Evolutionary conservation across 2,888 invertebrate species (phyloP), one percentile per base, ranked within the genome.

Genomic region (Drosophila ochracea): DNA sequence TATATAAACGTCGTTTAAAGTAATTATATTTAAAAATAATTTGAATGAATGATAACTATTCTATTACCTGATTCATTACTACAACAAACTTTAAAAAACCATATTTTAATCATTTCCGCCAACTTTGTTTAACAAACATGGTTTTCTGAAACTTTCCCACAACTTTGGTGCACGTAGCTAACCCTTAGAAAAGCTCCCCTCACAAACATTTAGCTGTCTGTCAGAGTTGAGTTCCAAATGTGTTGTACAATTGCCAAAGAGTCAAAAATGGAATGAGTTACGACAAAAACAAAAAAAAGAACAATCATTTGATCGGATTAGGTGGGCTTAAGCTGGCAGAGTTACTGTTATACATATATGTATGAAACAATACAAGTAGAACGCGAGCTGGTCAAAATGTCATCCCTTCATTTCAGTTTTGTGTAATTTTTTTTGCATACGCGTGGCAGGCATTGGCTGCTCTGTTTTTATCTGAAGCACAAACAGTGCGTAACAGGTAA

Each of bases 291-390:
- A 41, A 57, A 63, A 59, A 80, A 80, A 80, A 73, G 82, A 83
- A 72, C 92, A 91, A 92, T 90, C 92, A 91, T 85, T 89, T 92
- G 89, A 91, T 89, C 91, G 90, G 92, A 91, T 91, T 92, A 91
- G 87, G 78, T 76, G 76, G 83, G 65, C 61, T 74, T 80, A 64
- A 49, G 67, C 63, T 66, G 65, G 54, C 67, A 54, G 55, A 63
- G 55, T 30, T 57, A 13, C 53, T 49, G 43, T 28, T 35, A 33
- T 25, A n/a, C n/a, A 19, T 5, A 28, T 11, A 19, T 25, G 16
- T 35, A 19, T 49, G 28, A 28, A 57, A n/a, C 41, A n/a, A 16
- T 11, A 43, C 35, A 57, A 30, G 11, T 13, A 11, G 25, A 30
- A 5, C 63, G 35, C 53, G 41, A 76, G 33, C 72, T 78, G 77